A percentile compares a stretch with the other conserved stretches of the same genome.
phyloP scores from a whole-genome alignment of 1,140 invertebrate genomes.

The Trichogramma pretiosum region DNA sequence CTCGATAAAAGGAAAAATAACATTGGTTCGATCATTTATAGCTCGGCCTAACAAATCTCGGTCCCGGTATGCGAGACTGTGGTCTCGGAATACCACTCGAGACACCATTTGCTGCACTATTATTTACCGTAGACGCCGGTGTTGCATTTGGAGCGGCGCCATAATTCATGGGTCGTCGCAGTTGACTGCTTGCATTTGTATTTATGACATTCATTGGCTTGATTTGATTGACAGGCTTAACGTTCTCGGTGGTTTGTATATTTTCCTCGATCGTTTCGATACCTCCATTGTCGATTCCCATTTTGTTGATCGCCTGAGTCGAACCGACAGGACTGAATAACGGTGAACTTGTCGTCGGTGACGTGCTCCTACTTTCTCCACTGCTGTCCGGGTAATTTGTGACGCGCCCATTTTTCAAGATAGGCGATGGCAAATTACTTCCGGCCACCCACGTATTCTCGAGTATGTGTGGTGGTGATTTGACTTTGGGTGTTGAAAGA shows the following conservation, averaged over 20 bases:
- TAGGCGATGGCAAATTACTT: conserved; percentile 36
- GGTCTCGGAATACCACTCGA: conserved; percentile 41
- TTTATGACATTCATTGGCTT: conserved; percentile 19
- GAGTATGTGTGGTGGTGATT: conserved; percentile 19
- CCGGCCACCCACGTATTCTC: conserved; percentile 30
- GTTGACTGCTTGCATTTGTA: conserved; percentile 28
- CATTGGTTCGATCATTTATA: conserved; percentile 15
- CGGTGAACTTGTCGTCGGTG: conserved; percentile 34
- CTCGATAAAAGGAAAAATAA: too few relatives aligned
- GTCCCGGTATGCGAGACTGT: conserved; percentile 38
- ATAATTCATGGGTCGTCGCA: conserved; percentile 34
- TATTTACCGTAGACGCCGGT: background rate
- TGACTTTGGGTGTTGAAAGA: conserved; percentile 25
- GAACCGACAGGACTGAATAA: conserved; percentile 27
- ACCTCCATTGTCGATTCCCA: conserved; percentile 13
- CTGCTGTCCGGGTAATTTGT: conserved; percentile 10
- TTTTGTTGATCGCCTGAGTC: conserved; percentile 24
- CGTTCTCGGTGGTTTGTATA: conserved; percentile 15
- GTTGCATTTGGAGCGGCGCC: conserved; percentile 20
- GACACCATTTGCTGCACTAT: conserved; percentile 21
- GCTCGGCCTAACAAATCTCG: conserved; percentile 26
- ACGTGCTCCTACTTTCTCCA: conserved; percentile 15
- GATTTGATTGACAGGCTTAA: too few relatives aligned
- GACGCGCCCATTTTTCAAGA: conserved; percentile 28
- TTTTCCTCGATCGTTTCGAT: conserved; percentile 13